phyloP scores from a whole-genome alignment of 53 echinoderm and acorn worm genomes.

The Holothuria leucospilota region DNA sequence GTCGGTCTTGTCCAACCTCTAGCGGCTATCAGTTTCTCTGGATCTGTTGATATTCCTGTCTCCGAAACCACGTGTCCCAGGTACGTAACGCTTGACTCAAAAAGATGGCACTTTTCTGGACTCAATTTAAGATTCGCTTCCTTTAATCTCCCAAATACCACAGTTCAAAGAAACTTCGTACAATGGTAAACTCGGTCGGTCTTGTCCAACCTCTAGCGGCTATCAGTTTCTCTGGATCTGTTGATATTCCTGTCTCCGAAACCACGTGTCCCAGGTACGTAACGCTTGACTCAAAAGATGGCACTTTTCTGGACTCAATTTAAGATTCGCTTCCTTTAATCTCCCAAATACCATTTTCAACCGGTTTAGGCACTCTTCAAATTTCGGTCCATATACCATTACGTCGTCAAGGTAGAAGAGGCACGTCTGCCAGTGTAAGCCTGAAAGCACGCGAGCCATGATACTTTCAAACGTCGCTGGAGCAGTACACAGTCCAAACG shows the following conservation, averaged over 20 bases:
- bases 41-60: slow-evolving; percentile 64
- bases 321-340: slow-evolving; percentile 19
- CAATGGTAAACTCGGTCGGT: slow-evolving; percentile 50
- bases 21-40: no score
- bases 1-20: slow-evolving; percentile 60
- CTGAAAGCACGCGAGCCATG: slow-evolving; percentile 61
- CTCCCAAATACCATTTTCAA: slow-evolving; percentile 40
- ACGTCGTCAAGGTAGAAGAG: slow-evolving; percentile 73
- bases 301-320: slow-evolving; percentile 65
- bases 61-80: slow-evolving; percentile 71
- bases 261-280: slow-evolving; percentile 72
- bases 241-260: slow-evolving; percentile 61
- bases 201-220: slow-evolving; percentile 60
- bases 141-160: slow-evolving; percentile 29
- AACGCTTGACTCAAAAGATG: slow-evolving; percentile 49
- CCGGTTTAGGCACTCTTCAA: slow-evolving; percentile 36
- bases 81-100: slow-evolving; percentile 53
- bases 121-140: slow-evolving; percentile 39
- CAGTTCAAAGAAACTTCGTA: slow-evolving; percentile 60
- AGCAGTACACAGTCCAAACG: slow-evolving; percentile 62
- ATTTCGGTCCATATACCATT: slow-evolving; percentile 48
- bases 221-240: no score
- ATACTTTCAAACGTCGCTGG: slow-evolving; percentile 68
- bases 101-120: slow-evolving; percentile 64
- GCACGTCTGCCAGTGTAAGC: slow-evolving; percentile 66